Base-by-base conservation (phyloP, 2,888 invertebrate species). In the Drosophila borborema region DNA sequence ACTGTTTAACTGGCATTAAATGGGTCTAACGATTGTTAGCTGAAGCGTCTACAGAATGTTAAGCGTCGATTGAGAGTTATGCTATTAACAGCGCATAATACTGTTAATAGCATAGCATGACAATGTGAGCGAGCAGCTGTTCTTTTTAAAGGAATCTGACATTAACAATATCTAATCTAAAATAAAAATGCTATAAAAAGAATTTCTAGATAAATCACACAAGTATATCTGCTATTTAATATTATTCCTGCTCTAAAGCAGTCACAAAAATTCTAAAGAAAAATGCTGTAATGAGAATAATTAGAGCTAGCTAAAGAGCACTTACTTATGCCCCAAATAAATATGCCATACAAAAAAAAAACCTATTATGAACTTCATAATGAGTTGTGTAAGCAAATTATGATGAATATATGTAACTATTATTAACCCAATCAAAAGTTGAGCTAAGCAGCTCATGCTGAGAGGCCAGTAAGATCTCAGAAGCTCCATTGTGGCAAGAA, bases 401-500 rank as follows among this genome's bases (percentile, higher is more conserved):
- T 51, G 10, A 18, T 7, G n/a, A 18, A 5, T 18, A 3, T 3
- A 20, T 18, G 3, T 3, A 14, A 36, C 18, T 20, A 36, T 20
- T 36, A 8, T 18, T 7, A 36, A 18, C 12, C 18, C 31, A 34
- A 20, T 18, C 34, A 51, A 3, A 34, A 9, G 7, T 20, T 28
- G 3, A 36, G 12, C 34, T 51, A 34, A 34, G 4, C 8, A 54
- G 53, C 38, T 54, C 53, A 54, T 2, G 53, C 36, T 53, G 53
- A 20, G 53, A 1, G 3, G 6, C 3, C 51, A 34, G 18, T 51
- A 34, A 36, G 53, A 16, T 14, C 34, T 12, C 36, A 14, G 16
- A 20, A 20, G 53, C 20, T 51, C 3, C 34, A 28, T 16, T 36
- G 18, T 53, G 9, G 14, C 6, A 0, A 53, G 6, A 53, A 53